These are phyloP conservation scores for Tonatia bakeri DNA, from an alignment of 2,113 vertebrate species.

Conservation along the genomic window DNA sequence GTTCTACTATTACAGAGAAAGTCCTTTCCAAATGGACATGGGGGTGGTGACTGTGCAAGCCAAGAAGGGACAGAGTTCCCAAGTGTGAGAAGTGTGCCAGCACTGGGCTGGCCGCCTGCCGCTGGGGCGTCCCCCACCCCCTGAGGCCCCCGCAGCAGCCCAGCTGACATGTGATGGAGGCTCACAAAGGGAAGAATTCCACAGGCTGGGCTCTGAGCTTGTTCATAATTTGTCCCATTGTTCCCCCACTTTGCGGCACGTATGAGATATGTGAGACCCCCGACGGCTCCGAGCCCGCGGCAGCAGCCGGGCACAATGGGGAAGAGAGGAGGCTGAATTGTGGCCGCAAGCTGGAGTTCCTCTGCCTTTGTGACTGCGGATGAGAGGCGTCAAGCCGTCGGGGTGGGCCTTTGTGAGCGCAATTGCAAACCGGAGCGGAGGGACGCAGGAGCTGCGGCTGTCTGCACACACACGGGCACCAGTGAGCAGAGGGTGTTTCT, in stretches of 20 bases:
- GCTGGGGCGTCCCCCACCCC: constrained; percentile 16
- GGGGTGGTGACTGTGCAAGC: background rate
- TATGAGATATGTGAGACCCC: constrained; percentile 76
- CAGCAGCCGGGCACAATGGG: constrained; percentile 66
- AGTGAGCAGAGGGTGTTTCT: background rate
- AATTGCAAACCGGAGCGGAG: constrained; percentile 18
- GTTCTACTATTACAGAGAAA: background rate
- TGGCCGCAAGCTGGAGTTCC: constrained; percentile 40
- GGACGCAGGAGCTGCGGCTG: background rate
- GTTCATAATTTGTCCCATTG: constrained; percentile 81
- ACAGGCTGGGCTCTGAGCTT: constrained; percentile 69
- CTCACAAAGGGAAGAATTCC: constrained; percentile 79
- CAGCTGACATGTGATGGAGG: constrained; percentile 57
- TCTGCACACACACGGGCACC: background rate
- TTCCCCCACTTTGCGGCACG: constrained; percentile 64
- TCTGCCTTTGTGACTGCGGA: constrained; percentile 58
- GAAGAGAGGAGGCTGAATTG: constrained; percentile 62
- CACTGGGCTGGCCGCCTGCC: background rate
- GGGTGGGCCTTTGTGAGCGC: constrained; percentile 61
- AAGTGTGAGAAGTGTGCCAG: background rate
- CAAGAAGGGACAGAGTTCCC: background rate
- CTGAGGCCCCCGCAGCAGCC: constrained; percentile 27
- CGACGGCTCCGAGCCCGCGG: constrained; percentile 62
- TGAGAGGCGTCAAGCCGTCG: constrained; percentile 56
- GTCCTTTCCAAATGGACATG: background rate